These are phyloP conservation scores for Sebastiscus tertius DNA, from an alignment of 2,797 vertebrate species.

Conservation along the genomic window DNA sequence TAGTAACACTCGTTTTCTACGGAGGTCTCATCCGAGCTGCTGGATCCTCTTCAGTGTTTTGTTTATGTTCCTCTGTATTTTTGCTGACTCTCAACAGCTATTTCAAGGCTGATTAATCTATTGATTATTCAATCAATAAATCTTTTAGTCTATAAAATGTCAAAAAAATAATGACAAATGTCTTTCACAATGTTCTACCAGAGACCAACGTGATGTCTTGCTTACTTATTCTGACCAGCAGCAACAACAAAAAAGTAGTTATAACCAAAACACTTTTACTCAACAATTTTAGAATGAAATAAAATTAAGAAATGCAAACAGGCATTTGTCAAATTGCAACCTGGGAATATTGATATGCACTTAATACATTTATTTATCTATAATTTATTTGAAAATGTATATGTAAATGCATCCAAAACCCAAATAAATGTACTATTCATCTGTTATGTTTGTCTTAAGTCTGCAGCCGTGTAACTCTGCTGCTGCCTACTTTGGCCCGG, in stretches of 20 bases:
- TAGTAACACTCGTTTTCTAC: background rate
- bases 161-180: constrained; percentile 37
- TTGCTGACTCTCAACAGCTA: constrained; percentile 22
- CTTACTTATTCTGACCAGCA: background rate
- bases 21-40: background rate
- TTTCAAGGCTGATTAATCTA: constrained; percentile 49
- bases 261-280: background rate
- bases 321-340: background rate
- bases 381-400: too few species aligned
- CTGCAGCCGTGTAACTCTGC: too few species aligned
- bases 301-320: too few species aligned
- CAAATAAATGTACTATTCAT: too few species aligned
- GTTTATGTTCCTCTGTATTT: constrained; percentile 1
- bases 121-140: constrained; percentile 40
- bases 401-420: too few species aligned
- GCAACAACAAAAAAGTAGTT: background rate
- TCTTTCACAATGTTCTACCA: background rate
- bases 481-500: too few species aligned
- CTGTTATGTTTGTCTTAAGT: too few species aligned
- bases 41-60: background rate
- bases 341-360: too few species aligned
- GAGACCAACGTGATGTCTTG: background rate
- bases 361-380: too few species aligned
- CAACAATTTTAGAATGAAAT: too few species aligned
- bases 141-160: constrained; percentile 31